Evolutionary conservation across 2,797 vertebrate genomes (phyloP), one percentile per base, ranked within the genome.

Genomic region (Garrulus glandarius): DNA sequence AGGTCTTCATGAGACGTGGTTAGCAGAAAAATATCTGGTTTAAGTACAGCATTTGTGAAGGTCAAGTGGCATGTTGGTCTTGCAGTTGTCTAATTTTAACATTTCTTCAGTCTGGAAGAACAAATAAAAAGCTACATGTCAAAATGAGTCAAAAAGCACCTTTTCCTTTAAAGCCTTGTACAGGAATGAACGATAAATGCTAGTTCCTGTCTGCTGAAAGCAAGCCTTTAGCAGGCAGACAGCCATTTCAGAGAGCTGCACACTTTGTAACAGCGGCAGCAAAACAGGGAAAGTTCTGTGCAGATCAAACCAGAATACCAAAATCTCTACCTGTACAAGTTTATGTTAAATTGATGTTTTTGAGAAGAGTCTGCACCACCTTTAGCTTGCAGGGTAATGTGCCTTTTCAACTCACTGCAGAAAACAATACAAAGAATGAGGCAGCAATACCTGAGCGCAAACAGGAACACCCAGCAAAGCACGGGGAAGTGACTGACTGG

Each of bases 401-500:
- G 79, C 83, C 83, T 96, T 83, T 90, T 70, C 82, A 76, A 83
- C 92, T 92, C 71, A 29, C 37, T 21, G 89, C 74, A 89, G 77
- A 86, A 94, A 94, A 96, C 92, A 92, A 84, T 85, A 55, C 71
- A 81, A 87, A 91, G 89, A 93, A 95, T 47, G 93, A 93, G 92
- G 71, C n/a, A 47, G 74, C 77, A 77, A 21, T 78, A 60, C 65
- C 50, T 59, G 93, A 80, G 75, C 64, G 53, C 87, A 95, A 97
- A 96, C 81, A 96, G 89, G 84, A 60, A 77, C 50, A 30, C 11
- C 36, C 76, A 61, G 64, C 30, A 57, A 83, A 97, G 75, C 56
- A 37, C 0, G 5, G 39, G 84, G 90, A 81, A 95, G 43, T 19
- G n/a, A 67, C 44, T 34, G 63, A 20, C 50, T 23, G 70, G 34